phyloP scores from a whole-genome alignment of 2,888 invertebrate genomes.

The Cephus spinipes region DNA sequence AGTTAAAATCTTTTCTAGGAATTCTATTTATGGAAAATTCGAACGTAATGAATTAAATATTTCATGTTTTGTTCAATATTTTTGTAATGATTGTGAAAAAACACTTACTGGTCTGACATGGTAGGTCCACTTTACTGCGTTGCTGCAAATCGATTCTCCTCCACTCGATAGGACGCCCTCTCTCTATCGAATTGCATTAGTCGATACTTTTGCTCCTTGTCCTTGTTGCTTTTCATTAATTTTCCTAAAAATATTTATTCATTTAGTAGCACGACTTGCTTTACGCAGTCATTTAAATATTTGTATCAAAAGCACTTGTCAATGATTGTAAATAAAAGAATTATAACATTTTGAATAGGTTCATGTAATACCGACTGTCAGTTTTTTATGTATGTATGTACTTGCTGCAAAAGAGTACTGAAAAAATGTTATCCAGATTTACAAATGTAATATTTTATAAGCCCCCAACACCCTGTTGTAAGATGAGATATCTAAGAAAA shows the following conservation, averaged over 20 bases:
- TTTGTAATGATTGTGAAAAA: conserved; percentile 19
- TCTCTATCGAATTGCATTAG: neutral
- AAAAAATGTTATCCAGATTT: neutral
- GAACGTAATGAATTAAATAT: neutral
- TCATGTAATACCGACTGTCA: neutral
- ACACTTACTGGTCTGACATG: conserved; percentile 60
- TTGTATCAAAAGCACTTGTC: neutral
- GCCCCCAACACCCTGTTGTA: neutral
- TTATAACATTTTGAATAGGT: neutral
- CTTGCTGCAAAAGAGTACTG: neutral
- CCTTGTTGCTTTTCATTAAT: neutral
- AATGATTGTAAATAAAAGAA: neutral
- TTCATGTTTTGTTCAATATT: conserved; percentile 13
- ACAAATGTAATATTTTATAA: neutral
- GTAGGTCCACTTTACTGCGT: conserved; percentile 29
- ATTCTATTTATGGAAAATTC: neutral
- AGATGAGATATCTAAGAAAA: neutral
- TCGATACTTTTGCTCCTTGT: neutral
- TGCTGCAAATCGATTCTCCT: conserved; percentile 28
- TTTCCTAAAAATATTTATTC: neutral
- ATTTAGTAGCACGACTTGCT: neutral
- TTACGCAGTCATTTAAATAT: neutral
- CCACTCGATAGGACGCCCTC: conserved; percentile 5
- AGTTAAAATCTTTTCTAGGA: neutral
- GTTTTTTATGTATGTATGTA: neutral